These are phyloP conservation scores for Betta splendens DNA, from an alignment of 2,797 vertebrate species.

Conservation along the genomic window DNA sequence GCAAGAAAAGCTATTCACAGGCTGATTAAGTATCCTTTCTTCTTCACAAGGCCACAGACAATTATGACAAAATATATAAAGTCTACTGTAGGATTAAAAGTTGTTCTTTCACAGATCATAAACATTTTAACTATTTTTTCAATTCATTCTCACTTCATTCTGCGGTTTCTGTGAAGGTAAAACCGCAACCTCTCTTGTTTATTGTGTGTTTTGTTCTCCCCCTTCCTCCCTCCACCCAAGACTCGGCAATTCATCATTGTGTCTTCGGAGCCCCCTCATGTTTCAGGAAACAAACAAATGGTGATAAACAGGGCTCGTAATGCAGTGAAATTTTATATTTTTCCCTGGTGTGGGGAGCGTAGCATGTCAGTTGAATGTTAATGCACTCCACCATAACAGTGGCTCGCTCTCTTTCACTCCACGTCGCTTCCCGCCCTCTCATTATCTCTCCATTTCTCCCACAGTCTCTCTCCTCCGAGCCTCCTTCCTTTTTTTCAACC, in stretches of 20 bases:
- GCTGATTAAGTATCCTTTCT: conserved; percentile 9
- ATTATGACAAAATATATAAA: conserved; percentile 10
- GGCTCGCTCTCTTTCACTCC: conserved; percentile 56
- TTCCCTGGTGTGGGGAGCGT: conserved; percentile 39
- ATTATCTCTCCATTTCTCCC: conserved; percentile 30
- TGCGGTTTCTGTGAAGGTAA: conserved; percentile 3
- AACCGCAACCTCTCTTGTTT: background rate
- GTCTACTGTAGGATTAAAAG: conserved; percentile 2
- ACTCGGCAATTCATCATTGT: conserved; percentile 54
- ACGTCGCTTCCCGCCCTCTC: conserved; percentile 22
- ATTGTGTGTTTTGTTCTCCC: background rate
- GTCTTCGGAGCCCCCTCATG: conserved; percentile 36
- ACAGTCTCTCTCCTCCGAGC: conserved; percentile 26
- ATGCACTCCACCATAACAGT: conserved; percentile 60
- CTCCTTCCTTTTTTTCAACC: conserved; percentile 47
- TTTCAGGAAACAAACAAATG: conserved; percentile 66
- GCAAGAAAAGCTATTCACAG: background rate
- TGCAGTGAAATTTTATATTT: conserved; percentile 57
- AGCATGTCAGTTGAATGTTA: conserved; percentile 59
- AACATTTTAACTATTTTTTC: conserved; percentile 31
- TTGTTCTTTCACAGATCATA: conserved; percentile 26
- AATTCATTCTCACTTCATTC: no score
- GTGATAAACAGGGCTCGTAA: conserved; percentile 64
- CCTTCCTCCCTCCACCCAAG: conserved; percentile 24
- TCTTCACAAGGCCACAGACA: conserved; percentile 10